Evolutionary conservation across 2,797 vertebrate species (phyloP), one percentile per base, ranked within the genome.

Genomic region (Melanotaenia nigrans): DNA sequence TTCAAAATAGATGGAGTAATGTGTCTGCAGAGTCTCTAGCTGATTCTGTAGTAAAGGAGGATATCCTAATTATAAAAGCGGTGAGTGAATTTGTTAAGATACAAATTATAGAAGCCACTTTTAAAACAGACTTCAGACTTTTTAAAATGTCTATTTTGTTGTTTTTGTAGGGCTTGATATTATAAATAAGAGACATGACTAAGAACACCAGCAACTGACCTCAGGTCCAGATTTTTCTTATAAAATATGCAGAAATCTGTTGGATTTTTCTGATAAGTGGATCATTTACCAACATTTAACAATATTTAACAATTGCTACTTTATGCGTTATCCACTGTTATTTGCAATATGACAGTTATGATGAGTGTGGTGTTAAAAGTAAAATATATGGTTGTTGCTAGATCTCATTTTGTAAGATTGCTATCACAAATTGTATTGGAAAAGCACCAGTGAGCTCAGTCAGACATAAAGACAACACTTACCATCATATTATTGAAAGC

Each of bases 1-100:
- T 83, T 69, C 33, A 80, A 74, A 84, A 73, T 33, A 61, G 72
- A 74, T n/a, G 30, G 63, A 77, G 58, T 61, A 72, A 78, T 45
- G 24, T 78, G 72, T 60, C 58, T 57, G 40, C 57, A 65, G 68
- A 55, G 12, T 45, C 35, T 72, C n/a, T 49, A 30, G 30, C 30
- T 30, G 30, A 30, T 30, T 30, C 5, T 30, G 30, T 30, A 30
- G 30, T 30, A 30, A 30, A 30, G 5, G 30, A 30, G 11, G 22
- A 49, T 73, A 65, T 65, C 18, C 61, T 64, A 12, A 67, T 60
- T 70, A 49, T 55, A 16, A 65, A 65, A 54, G 38, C 63, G 38
- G 36, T 4, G 1, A 22, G 25, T 60, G 14, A 49, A 65, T 71
- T 12, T 65, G 22, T 62, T 11, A 55, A n/a, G 12, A 58, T 65